phyloP scores from a whole-genome alignment of 2,797 vertebrate species.

The Tarsius wallacei region DNA sequence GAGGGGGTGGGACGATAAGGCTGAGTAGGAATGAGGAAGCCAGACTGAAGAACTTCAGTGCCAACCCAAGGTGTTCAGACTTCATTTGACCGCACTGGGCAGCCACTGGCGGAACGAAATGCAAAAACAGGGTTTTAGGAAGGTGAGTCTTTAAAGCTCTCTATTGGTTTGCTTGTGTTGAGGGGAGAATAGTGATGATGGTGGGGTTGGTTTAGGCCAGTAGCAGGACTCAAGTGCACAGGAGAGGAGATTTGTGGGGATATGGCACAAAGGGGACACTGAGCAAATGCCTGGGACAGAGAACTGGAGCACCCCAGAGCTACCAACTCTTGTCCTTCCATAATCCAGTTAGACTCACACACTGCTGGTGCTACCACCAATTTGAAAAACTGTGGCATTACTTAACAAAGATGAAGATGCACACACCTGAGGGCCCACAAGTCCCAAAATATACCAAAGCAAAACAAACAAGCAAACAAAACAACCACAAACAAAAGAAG shows the following conservation, averaged over 20 bases:
- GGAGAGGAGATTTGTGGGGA: not conserved
- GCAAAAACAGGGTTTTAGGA: not conserved
- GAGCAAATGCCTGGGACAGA: not conserved
- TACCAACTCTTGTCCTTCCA: not conserved
- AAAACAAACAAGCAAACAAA: not conserved
- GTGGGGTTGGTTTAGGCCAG: not conserved
- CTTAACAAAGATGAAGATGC: slow-evolving; percentile 55
- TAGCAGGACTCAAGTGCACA: not conserved
- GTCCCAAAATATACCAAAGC: not conserved
- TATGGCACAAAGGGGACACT: not conserved
- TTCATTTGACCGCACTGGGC: slow-evolving; percentile 2
- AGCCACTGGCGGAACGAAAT: not conserved
- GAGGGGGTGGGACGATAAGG: not conserved
- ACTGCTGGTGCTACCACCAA: not conserved
- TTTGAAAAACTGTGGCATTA: not conserved
- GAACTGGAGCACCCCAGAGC: not conserved
- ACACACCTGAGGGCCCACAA: not conserved
- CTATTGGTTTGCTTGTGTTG: slow-evolving; percentile 15
- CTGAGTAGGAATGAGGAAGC: slow-evolving; percentile 27
- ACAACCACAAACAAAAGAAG: not conserved
- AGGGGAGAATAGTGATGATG: not conserved
- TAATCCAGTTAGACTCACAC: not conserved
- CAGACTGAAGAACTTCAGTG: not conserved
- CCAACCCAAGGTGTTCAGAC: not conserved
- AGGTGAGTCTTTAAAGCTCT: slow-evolving; percentile 38